Conservation (phyloP, 2,113 vertebrate genomes). For the Lathamus discolor region DNA sequence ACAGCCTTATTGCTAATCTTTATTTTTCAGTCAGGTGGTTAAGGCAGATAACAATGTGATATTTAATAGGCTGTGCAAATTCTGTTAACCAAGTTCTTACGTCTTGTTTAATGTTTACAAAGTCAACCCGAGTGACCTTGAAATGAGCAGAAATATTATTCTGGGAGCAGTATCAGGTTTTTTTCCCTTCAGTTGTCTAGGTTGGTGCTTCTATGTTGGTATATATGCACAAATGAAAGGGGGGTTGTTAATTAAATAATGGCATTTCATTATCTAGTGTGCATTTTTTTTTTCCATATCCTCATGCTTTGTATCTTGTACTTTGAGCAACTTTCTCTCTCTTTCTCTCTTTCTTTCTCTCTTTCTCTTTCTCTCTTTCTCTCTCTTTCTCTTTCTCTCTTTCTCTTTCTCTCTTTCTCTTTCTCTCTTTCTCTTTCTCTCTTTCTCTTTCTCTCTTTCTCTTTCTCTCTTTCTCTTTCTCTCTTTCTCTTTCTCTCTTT, state of each 20-base stretch:
- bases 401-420: accelerated
- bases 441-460: accelerated
- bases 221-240: background rate
- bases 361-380: background rate
- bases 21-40: conserved; percentile 8
- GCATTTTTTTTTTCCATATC: background rate
- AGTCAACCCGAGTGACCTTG: conserved; percentile 21
- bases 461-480: too few species aligned
- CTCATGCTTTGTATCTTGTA: background rate
- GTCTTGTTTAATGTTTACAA: conserved; percentile 29
- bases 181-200: background rate
- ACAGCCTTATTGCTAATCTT: background rate
- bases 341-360: background rate
- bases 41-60: conserved; percentile 7
- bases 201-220: background rate
- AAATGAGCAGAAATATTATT: background rate
- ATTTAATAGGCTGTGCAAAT: background rate
- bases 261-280: background rate
- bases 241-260: background rate
- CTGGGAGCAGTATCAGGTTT: background rate
- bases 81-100: background rate
- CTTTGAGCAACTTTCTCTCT: background rate
- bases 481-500: too few species aligned
- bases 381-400: accelerated
- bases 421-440: too few species aligned